Base-by-base conservation (phyloP, 2,113 vertebrate species). In the Psettodes erumei region DNA sequence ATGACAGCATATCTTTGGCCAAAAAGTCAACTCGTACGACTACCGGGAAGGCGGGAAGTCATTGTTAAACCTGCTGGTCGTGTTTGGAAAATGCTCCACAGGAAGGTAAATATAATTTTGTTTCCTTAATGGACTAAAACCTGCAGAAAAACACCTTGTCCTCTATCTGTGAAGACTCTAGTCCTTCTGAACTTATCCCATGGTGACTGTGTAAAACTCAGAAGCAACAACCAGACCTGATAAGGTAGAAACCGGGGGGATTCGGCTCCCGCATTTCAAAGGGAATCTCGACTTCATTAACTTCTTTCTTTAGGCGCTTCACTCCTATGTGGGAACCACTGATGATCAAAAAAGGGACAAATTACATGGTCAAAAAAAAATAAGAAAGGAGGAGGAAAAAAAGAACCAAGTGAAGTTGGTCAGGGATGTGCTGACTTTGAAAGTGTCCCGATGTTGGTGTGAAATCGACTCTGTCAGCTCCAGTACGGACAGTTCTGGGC, bases 331-430 rank as follows among this genome's bases (percentile, higher is more conserved):
- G 62, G 43, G 68, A 74, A 58, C 47, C 45, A 47, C 6, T 65
- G 66, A 78, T 59, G 67, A 76, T 84, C 62, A 65, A 61, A 77
- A 63, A 83, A 62, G 48, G 42, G 58, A 82, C 65, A 75, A 83
- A 82, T 82, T 71, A 83, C 73, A 81, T 0, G 28, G 65, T 75
- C 37, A 59, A 65, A 69, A 53, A 75, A 40, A 38, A 10, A 40
- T 18, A 18, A 58, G 53, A 54, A 21, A n/a, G 9, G n/a, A 33
- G 19, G 18, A 6, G 5, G 1, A 48, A 62, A 38, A 50, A 48
- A 37, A 43, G 66, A 25, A 73, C 5, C 48, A 65, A 60, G 25
- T 55, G 55, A 48, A 73, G 74, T 37, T 75, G 72, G 77, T 71
- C 43, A 15, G 61, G 53, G 77, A 60, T 71, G 67, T n/a, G 35